These are phyloP conservation scores for Hyperoplus immaculatus DNA, from an alignment of 2,797 vertebrate genomes.

Conservation along the genomic window DNA sequence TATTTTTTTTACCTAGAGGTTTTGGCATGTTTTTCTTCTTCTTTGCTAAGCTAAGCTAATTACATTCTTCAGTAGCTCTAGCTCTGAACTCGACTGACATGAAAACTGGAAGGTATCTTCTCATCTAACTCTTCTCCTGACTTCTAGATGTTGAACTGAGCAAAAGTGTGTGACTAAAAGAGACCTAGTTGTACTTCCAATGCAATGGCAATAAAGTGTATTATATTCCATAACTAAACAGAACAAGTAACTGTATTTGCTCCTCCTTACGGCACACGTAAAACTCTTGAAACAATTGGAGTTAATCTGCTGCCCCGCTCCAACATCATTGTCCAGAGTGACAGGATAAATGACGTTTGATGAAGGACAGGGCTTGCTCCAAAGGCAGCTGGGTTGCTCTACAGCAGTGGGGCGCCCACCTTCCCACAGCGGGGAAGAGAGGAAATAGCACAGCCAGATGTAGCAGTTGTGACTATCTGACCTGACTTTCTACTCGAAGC, in stretches of 20 bases:
- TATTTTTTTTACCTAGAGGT: no score
- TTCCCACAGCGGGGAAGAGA: conserved; percentile 16
- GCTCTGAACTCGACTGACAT: not conserved
- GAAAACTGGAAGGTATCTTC: not conserved
- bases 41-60: not conserved
- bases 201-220: no score
- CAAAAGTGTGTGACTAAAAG: no score
- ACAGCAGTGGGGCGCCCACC: not conserved
- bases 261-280: not conserved
- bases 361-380: not conserved
- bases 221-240: not conserved
- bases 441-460: conserved; percentile 25
- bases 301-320: not conserved
- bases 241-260: not conserved
- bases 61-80: not conserved
- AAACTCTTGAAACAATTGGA: not conserved
- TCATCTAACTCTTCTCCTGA: not conserved
- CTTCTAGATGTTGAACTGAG: no score
- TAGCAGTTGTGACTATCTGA: conserved; percentile 15
- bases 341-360: conserved; percentile 4
- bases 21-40: no score
- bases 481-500: conserved; percentile 33
- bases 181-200: no score
- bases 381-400: conserved; percentile 2
- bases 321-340: not conserved